These are phyloP conservation scores for Pyrocephalus nanus DNA, from an alignment of 2,797 vertebrate species.

Conservation along the genomic window DNA sequence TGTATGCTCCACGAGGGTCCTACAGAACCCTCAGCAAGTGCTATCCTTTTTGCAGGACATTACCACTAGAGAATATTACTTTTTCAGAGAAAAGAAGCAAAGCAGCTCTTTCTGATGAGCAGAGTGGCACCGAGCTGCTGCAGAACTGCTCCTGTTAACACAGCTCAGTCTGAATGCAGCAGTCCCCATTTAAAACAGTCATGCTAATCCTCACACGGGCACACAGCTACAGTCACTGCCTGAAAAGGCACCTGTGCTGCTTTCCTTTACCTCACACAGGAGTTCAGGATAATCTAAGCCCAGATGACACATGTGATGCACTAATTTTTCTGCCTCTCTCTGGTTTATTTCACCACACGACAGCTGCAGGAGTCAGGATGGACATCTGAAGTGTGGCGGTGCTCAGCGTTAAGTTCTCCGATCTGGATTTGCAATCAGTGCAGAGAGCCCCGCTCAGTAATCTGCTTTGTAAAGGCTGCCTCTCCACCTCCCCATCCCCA, in stretches of 20 bases:
- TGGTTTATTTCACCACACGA: neutral
- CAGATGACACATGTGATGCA: neutral
- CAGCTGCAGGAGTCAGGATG: constrained; percentile 3
- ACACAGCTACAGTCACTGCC: neutral
- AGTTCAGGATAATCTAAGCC: neutral
- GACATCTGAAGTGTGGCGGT: neutral
- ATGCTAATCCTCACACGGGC: neutral
- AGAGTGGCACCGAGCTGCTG: neutral
- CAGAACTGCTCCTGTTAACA: neutral
- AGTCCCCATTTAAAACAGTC: neutral
- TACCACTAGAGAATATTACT: neutral
- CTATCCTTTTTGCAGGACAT: neutral
- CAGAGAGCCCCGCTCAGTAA: constrained; percentile 41
- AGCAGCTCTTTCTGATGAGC: neutral
- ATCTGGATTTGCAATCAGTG: neutral
- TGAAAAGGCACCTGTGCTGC: neutral
- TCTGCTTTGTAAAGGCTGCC: constrained; percentile 67
- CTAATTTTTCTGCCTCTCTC: constrained; percentile 20
- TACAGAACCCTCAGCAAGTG: neutral
- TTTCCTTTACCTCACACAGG: neutral
- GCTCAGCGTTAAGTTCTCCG: neutral
- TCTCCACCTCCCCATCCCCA: constrained; percentile 69
- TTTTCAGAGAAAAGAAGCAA: neutral
- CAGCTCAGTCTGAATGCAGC: neutral
- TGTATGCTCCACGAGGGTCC: accelerated